A percentile compares a stretch with the other conserved stretches of the same genome.
These are phyloP conservation scores for Anagrus nilaparvatae DNA, from an alignment of 1,140 invertebrate species.

Conservation along the genomic window DNA sequence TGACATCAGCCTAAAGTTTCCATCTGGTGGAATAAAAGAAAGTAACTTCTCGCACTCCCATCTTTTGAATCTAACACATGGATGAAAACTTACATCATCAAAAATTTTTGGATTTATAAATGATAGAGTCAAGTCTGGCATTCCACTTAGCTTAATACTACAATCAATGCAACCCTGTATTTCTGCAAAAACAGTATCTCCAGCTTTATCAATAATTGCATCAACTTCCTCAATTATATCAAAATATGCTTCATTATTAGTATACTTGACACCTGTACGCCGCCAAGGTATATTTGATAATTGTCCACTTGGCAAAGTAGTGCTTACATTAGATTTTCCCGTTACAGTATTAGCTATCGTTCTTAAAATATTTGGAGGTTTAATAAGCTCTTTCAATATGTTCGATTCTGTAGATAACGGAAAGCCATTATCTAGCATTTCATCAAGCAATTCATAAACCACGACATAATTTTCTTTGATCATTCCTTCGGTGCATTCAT, in stretches of 20 bases:
- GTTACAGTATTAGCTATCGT: slow-evolving; percentile 98
- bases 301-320: slow-evolving; percentile 87
- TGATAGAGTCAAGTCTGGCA: slow-evolving; percentile 96
- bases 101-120: slow-evolving; percentile 96
- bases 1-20: slow-evolving; percentile 93
- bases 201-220: slow-evolving; percentile 97
- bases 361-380: slow-evolving; percentile 94
- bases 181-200: slow-evolving; percentile 93
- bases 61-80: slow-evolving; percentile 94
- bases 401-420: slow-evolving; percentile 97
- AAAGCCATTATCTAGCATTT: slow-evolving; percentile 99
- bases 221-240: slow-evolving; percentile 98
- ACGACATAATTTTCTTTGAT: slow-evolving; percentile 99
- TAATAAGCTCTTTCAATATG: slow-evolving; percentile 97
- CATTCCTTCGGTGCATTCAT: slow-evolving; percentile 88
- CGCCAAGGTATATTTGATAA: slow-evolving; percentile 98
- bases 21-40: slow-evolving; percentile 98
- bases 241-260: slow-evolving; percentile 99
- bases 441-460: slow-evolving; percentile 96
- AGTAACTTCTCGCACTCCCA: slow-evolving; percentile 97
- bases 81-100: slow-evolving; percentile 99
- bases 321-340: slow-evolving; percentile 92
- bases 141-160: slow-evolving; percentile 93
- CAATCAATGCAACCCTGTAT: slow-evolving; percentile 99
- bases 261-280: slow-evolving; percentile 94